Conservation (phyloP, 2,797 vertebrate genomes). For the Catharus ustulatus region DNA sequence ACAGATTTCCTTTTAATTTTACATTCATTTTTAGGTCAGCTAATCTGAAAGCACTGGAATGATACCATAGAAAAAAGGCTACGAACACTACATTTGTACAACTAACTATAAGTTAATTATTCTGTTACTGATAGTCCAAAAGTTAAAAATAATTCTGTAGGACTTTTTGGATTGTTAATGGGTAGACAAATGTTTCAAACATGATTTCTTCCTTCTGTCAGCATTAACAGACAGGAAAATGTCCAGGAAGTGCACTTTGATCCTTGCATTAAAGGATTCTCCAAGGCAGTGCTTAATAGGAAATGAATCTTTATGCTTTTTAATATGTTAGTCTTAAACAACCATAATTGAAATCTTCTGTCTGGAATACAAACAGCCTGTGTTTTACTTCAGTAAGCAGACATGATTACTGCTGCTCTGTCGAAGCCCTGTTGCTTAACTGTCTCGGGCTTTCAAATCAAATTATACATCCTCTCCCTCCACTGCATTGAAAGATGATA, state of each 20-base stretch:
- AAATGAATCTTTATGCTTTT: slow-evolving; percentile 45
- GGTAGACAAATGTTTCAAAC: neutral
- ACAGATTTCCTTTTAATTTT: neutral
- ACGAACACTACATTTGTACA: neutral
- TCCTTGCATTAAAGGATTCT: neutral
- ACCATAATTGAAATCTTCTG: slow-evolving; percentile 63
- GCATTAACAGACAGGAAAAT: neutral
- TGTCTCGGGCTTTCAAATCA: slow-evolving; percentile 56
- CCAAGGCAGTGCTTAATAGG: neutral
- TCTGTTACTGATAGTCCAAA: neutral
- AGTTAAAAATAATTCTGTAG: neutral
- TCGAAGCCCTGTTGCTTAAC: slow-evolving; percentile 29
- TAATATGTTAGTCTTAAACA: slow-evolving; percentile 59
- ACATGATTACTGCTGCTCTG: slow-evolving; percentile 26
- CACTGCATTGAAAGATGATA: neutral
- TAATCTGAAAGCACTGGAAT: neutral
- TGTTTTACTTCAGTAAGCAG: slow-evolving; percentile 56
- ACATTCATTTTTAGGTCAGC: neutral
- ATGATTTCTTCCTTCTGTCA: neutral
- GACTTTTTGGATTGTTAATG: neutral
- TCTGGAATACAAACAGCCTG: slow-evolving; percentile 46
- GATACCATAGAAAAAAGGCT: neutral
- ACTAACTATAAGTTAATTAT: neutral
- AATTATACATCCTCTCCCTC: slow-evolving; percentile 30
- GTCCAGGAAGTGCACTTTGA: neutral